Evolutionary conservation across 2,797 vertebrate species (phyloP).

Genomic region (Rhinoraja longicauda): DNA sequence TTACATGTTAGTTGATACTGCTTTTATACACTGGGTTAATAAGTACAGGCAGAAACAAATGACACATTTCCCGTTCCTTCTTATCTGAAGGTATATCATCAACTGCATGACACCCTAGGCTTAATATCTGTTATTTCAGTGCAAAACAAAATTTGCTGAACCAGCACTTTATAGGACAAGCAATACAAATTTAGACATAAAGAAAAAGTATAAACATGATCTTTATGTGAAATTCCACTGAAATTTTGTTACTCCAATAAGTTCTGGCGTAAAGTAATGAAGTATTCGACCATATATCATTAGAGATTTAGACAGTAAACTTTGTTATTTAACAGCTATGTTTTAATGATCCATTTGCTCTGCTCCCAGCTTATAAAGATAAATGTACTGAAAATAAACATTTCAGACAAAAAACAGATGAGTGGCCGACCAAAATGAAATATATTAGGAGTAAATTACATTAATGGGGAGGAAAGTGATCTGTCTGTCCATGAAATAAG

Average conservation of each 20-base stretch:
- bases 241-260: not conserved
- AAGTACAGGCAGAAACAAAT: not conserved
- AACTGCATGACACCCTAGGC: not conserved
- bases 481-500: not conserved
- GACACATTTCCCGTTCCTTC: not conserved
- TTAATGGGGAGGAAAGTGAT: not conserved
- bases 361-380: not conserved
- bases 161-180: not conserved
- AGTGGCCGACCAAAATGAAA: not conserved
- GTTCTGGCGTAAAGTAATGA: slow-evolving; percentile 11
- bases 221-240: slow-evolving; percentile 19
- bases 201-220: not conserved
- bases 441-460: not conserved
- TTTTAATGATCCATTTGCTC: not conserved
- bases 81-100: not conserved
- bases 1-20: no score
- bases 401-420: not conserved
- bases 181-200: not conserved
- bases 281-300: not conserved
- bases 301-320: not conserved
- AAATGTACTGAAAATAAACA: not conserved
- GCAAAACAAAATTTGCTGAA: not conserved
- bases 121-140: not conserved
- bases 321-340: slow-evolving; percentile 14
- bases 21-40: not conserved